Conservation (phyloP, 2,888 invertebrate genomes). For the Bedellia somnulentella region DNA sequence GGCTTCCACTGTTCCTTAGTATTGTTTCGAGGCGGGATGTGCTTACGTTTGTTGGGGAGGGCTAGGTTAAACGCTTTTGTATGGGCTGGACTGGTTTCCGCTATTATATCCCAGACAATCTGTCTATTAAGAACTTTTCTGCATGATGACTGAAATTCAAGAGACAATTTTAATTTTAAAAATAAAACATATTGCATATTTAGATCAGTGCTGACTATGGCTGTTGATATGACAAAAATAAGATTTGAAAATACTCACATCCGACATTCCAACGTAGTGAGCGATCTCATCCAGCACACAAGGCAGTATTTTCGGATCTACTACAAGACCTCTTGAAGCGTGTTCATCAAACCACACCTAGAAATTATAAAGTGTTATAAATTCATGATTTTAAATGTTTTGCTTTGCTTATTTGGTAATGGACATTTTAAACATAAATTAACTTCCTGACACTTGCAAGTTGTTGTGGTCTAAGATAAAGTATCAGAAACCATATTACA, state of each 20-base stretch:
- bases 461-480: too few relatives aligned
- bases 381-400: too few relatives aligned
- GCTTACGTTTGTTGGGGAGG: constrained; percentile 50
- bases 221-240: not conserved
- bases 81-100: constrained; percentile 46
- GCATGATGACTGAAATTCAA: constrained; percentile 33
- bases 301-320: constrained; percentile 36
- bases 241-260: too few relatives aligned
- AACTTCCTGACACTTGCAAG: too few relatives aligned
- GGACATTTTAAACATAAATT: too few relatives aligned
- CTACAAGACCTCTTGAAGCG: constrained; percentile 38
- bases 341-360: constrained; percentile 55
- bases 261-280: constrained; percentile 21
- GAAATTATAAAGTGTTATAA: constrained; percentile 5
- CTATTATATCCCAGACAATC: constrained; percentile 44
- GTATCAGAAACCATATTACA: too few relatives aligned
- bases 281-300: constrained; percentile 42
- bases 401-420: too few relatives aligned
- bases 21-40: constrained; percentile 54
- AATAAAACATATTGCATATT: too few relatives aligned
- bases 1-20: constrained; percentile 56
- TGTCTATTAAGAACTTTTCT: constrained; percentile 48
- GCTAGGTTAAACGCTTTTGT: constrained; percentile 52
- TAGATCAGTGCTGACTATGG: too few relatives aligned
- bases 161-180: too few relatives aligned